phyloP scores from a whole-genome alignment of 53 echinoderm and acorn worm species.

The Temnopleurus reevesii region DNA sequence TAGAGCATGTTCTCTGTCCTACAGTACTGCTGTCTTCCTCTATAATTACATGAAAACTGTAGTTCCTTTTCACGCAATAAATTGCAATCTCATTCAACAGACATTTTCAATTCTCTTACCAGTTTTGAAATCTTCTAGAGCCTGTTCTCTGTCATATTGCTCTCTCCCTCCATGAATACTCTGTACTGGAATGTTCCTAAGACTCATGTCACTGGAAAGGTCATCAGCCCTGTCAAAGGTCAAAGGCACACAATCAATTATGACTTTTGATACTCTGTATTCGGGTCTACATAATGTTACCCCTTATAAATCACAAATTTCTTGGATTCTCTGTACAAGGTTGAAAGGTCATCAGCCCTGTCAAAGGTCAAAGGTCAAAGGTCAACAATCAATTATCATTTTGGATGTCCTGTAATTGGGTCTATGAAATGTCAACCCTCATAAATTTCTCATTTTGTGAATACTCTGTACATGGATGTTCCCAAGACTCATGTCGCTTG shows the following conservation, averaged over 20 bases:
- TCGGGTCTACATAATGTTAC: no score
- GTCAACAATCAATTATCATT: neutral
- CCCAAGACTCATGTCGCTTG: constrained; percentile 72
- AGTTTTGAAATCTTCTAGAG: constrained; percentile 84
- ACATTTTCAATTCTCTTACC: no score
- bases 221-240: constrained; percentile 76
- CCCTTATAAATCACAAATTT: no score
- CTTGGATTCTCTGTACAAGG: no score
- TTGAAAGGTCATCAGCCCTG: constrained; percentile 88
- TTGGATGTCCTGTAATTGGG: no score
- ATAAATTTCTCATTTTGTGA: constrained; percentile 90
- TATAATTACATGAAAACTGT: no score
- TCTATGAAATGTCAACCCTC: no score
- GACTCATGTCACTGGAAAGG: constrained; percentile 75
- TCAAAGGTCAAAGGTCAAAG: neutral
- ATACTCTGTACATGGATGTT: constrained; percentile 80
- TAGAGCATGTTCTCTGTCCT: constrained; percentile 88
- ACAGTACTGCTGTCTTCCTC: constrained; percentile 88
- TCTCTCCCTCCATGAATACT: constrained; percentile 96
- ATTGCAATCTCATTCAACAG: no score
- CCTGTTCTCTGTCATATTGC: constrained; percentile 90
- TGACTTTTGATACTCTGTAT: neutral
- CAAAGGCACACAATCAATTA: neutral
- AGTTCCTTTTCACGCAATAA: no score
- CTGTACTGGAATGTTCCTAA: constrained; percentile 68